Evolutionary conservation across 1,140 invertebrate species (phyloP), one percentile per base, ranked within the genome.

Genomic region (Lycorma delicatula): DNA sequence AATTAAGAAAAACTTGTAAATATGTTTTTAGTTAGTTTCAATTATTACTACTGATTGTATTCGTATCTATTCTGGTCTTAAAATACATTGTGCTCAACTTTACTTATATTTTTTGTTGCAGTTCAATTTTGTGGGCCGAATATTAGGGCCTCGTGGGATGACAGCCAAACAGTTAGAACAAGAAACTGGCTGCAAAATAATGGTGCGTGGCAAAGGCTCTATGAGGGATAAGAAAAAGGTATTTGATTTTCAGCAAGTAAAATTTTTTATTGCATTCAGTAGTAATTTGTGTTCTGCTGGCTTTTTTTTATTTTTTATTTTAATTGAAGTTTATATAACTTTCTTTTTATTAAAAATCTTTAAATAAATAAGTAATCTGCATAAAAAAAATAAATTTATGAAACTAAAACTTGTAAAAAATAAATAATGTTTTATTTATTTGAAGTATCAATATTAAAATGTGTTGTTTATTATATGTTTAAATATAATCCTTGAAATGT

Each of bases 191-290:
- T 99, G 97, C 78, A 99, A 98, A 85, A 98, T 99, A 66, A 99
- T 99, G 97, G 94, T 99, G 59, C 83, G 97, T 76, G 97, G 97
- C 67, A 95, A 97, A 76, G 97, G 97, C n/a, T 98, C 96, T 36
- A 99, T 99, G 97, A 82, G 97, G 72, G 97, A 99, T 74, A 98
- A 98, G 80, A 95, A 96, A 77, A 99, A 98, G 91, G 96, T 98
- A 81, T 80, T 77, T 70, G 12, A 16, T 38, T n/a, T 38, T 38
- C 13, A 38, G 36, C 36, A 38, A 12, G 36, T 31, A 31, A 38
- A 38, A n/a, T 38, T n/a, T 38, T 6, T 38, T 13, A 3, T 6
- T 38, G 13, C 18, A 13, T 48, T 23, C 23, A 5, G 18, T 7
- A 20, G n/a, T 48, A 27, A 25, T 11, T 48, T 23, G 23, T 4